Base-by-base conservation (phyloP, 2,797 vertebrate genomes). In the Sebastes baramenuke region DNA sequence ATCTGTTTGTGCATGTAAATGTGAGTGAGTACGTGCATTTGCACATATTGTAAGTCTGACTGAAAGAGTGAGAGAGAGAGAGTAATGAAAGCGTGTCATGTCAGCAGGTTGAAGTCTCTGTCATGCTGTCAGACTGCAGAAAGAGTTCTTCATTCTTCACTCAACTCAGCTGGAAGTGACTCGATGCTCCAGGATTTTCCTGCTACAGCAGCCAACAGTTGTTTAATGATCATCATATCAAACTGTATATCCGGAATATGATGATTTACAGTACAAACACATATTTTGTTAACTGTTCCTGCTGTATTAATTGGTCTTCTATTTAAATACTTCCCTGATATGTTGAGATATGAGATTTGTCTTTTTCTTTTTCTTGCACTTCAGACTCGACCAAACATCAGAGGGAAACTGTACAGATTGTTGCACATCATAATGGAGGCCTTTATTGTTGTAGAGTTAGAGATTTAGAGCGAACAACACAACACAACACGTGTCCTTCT, bases 121-220 rank as follows among this genome's bases (percentile, higher is more conserved):
- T 67, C 55, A 30, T 7, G 12, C 61, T 59, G 65, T 69, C 70
- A 79, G 25, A 20, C 20, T 55, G 78, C 62, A 62, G 79, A 88
- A 4, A 79, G 87, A 90, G 13, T 54, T 77, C 11, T 9, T 88
- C 77, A 52, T 67, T 89, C 64, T 16, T 85, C 86, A 80, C 82
- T 24, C 67, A 38, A 73, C 42, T 79, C 73, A 60, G 82, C 60
- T 69, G 81, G 62, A 77, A 55, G 67, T 76, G 74, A 71, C 56
- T 85, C 10, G 0, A 67, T n/a, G 20, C 73, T 42, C n/a, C 34
- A 65, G 65, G 71, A 76, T 58, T 73, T 75, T 84, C 22, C 52
- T 66, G 30, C 29, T 46, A 2, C 46, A 58, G 59, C 42, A 46
- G n/a, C 36, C 29, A 22, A 34, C 8, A 27, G 25, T n/a, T 60